phyloP scores from a whole-genome alignment of 2,797 vertebrate species.

The Melopsittacus undulatus region DNA sequence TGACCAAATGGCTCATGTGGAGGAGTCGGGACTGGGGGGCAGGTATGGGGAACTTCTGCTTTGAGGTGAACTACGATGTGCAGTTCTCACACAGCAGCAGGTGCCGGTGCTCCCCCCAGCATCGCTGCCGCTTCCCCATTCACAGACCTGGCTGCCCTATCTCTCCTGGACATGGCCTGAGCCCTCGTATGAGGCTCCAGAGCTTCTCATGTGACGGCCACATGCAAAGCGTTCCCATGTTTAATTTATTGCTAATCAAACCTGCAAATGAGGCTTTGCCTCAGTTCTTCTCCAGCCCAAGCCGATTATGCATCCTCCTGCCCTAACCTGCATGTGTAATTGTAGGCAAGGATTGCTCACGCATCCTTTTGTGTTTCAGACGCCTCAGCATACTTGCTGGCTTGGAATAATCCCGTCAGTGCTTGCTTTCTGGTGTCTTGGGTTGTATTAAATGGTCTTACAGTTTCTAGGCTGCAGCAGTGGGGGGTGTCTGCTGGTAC shows the following conservation, averaged over 20 bases:
- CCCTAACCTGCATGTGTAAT: background rate
- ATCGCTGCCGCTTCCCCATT: background rate
- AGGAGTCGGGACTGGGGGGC: background rate
- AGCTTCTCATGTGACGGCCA: background rate
- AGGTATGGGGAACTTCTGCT: background rate
- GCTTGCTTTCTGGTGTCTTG: background rate
- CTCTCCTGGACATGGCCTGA: background rate
- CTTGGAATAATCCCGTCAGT: fast-evolving
- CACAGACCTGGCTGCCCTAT: background rate
- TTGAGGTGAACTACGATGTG: background rate
- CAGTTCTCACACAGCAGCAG: background rate
- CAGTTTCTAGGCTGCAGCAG: background rate
- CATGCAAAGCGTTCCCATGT: background rate
- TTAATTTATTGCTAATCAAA: background rate
- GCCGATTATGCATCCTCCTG: background rate
- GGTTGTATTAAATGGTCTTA: background rate
- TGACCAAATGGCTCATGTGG: background rate
- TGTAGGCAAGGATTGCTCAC: background rate
- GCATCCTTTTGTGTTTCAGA: background rate
- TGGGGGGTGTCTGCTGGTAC: background rate
- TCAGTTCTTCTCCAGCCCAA: background rate
- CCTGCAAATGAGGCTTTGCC: background rate
- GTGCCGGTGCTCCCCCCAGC: background rate
- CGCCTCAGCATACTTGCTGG: background rate
- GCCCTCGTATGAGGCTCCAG: background rate